A percentile compares a stretch with the other conserved stretches of the same genome.
phyloP scores from a whole-genome alignment of 2,797 vertebrate genomes.

The Anguilla anguilla region DNA sequence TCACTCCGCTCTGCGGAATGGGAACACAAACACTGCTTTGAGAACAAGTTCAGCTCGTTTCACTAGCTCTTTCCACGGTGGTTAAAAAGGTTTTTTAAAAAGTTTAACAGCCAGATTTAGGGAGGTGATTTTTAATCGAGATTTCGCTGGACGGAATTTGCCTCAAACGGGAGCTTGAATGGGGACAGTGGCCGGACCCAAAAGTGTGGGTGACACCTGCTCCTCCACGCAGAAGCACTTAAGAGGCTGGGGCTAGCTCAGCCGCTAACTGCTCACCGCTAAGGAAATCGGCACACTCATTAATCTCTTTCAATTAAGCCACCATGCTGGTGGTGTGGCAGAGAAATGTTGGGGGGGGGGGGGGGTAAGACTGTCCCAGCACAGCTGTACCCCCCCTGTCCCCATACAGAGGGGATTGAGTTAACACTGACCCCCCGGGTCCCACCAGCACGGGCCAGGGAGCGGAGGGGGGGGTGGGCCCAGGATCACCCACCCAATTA shows the following conservation, averaged over 20 bases:
- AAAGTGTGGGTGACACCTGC: conserved; percentile 19
- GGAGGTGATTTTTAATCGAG: background rate
- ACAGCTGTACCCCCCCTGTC: conserved; percentile 37
- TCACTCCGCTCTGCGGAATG: background rate
- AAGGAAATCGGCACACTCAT: conserved; percentile 55
- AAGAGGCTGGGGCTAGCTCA: conserved; percentile 5
- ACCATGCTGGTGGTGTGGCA: conserved; percentile 36
- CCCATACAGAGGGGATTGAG: conserved; percentile 61
- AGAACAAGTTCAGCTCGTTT: background rate
- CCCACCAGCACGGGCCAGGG: conserved; percentile 21
- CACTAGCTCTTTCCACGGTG: background rate
- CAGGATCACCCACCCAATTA: conserved; percentile 48
- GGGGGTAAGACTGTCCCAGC: conserved; percentile 53
- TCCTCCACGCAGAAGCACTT: background rate
- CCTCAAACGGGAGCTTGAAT: background rate
- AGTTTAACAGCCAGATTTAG: background rate
- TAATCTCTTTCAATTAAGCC: conserved; percentile 60
- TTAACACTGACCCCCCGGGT: conserved; percentile 68
- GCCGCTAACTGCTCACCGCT: background rate
- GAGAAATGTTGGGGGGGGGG: conserved; percentile 10
- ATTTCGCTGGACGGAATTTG: background rate
- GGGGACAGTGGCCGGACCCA: background rate
- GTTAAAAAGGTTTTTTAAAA: background rate
- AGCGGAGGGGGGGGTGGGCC: conserved; percentile 50
- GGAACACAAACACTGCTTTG: background rate